Evolutionary conservation across 2,888 invertebrate species (phyloP).

Genomic region (Euplexia lucipara): DNA sequence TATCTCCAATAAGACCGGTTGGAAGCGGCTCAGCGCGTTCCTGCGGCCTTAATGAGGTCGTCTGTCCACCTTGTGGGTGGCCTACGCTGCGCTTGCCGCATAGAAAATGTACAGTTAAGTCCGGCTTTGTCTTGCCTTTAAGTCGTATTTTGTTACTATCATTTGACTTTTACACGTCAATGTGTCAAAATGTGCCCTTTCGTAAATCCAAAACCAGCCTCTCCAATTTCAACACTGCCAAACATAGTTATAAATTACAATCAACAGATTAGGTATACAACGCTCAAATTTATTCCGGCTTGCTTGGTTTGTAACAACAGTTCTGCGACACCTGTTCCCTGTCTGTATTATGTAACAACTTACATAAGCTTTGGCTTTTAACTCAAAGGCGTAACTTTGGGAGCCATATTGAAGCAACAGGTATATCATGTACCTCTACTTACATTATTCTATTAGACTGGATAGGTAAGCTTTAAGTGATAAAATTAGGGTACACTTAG

Average conservation of each 20-base stretch:
- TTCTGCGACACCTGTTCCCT: constrained; percentile 72
- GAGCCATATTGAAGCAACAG: constrained; percentile 67
- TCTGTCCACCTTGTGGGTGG: too few relatives aligned
- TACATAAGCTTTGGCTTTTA: constrained; percentile 72
- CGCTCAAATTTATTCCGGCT: constrained; percentile 67
- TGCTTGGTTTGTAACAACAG: constrained; percentile 59
- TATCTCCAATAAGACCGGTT: too few relatives aligned
- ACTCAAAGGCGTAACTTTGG: constrained; percentile 68
- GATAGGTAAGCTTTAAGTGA: constrained; percentile 53
- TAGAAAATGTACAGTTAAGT: too few relatives aligned
- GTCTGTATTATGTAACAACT: constrained; percentile 68
- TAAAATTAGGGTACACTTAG: constrained; percentile 37
- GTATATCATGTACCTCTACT: constrained; percentile 63
- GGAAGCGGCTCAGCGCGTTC: too few relatives aligned
- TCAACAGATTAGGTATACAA: constrained; percentile 58
- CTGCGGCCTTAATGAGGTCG: too few relatives aligned
- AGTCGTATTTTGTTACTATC: too few relatives aligned
- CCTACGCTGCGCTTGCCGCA: too few relatives aligned
- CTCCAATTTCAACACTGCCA: constrained; percentile 10
- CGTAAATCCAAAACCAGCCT: not conserved
- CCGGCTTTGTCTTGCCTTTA: too few relatives aligned
- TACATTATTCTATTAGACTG: constrained; percentile 60
- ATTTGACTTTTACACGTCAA: too few relatives aligned
- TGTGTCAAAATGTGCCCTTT: too few relatives aligned
- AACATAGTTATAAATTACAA: constrained; percentile 54